Conservation (phyloP, 2,888 invertebrate genomes). For the Strigamia crassipes region DNA sequence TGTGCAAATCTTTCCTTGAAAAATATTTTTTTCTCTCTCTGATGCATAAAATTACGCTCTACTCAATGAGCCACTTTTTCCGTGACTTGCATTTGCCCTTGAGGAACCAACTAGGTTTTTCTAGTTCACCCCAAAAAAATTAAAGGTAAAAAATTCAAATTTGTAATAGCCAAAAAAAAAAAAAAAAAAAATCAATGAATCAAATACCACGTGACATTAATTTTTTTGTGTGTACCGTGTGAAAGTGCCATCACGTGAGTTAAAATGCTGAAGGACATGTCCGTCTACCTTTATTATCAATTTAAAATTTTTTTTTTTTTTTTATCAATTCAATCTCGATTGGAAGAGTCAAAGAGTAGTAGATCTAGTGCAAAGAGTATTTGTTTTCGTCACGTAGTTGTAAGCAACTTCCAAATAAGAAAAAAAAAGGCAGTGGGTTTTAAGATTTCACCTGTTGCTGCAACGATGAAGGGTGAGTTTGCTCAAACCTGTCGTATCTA, state of each 20-base stretch:
- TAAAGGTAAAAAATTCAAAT: background rate
- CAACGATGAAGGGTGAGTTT: background rate
- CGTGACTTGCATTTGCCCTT: conserved; percentile 16
- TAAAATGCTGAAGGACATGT: background rate
- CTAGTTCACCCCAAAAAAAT: background rate
- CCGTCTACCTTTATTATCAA: background rate
- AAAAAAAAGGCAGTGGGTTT: too few relatives aligned
- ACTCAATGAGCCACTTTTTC: background rate
- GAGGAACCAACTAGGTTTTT: background rate
- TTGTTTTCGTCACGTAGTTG: background rate
- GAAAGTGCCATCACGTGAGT: conserved; percentile 1
- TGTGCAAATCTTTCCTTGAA: conserved; percentile 5
- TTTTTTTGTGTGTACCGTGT: background rate
- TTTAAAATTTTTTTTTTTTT: background rate
- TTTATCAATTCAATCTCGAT: background rate
- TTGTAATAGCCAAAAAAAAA: background rate
- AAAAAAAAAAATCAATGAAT: background rate
- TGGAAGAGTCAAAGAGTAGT: background rate
- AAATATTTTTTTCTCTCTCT: background rate
- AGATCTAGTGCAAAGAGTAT: background rate
- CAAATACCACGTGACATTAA: background rate
- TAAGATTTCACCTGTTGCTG: background rate
- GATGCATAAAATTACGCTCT: background rate
- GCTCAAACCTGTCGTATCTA: background rate
- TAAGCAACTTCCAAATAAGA: too few relatives aligned